Evolutionary conservation across 2,888 invertebrate species (phyloP), one percentile per base, ranked within the genome.

Genomic region (Oscheius onirici): DNA sequence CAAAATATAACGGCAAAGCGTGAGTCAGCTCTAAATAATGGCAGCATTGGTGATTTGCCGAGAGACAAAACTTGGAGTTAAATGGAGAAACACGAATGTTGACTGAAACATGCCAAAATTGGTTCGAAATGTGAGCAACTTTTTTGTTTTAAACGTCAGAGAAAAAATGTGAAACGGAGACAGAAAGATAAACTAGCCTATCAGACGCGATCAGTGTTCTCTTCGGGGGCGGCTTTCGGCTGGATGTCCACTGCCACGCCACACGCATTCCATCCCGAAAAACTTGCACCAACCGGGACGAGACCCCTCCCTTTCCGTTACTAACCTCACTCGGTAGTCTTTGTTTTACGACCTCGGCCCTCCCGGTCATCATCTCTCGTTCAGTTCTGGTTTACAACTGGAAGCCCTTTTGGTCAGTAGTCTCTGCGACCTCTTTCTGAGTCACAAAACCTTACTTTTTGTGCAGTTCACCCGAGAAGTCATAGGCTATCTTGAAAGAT

Each of bases 261-360:
- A 20, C n/a, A 15, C 46, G 28, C n/a, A 58, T 58, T 58, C 58
- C 58, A 41, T 22, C 34, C 34, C 34, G 34, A 58, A 58, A 58
- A 58, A 58, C 58, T 58, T 58, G 58, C 34, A 46, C n/a, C 46
- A 58, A 8, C 57, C 57, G 57, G 3, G 28, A 40, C 26, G 57
- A 5, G 41, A 43, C 40, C 17, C n/a, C 55, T 28, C n/a, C 28
- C 28, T 55, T 26, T 11, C 52, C 22, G 52, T 22, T 22, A 22
- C 6, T 15, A 17, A 13, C 52, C 52, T 52, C 52, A n/a, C 15
- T 28, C n/a, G n/a, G 55, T 58, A 22, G 58, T 58, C 58, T 58
- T 58, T 58, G 40, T 58, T 58, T 58, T 58, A 58, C 58, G 58
- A 58, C 43, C 58, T 58, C 58, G n/a, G 41, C 5, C 55, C 13